Base-by-base conservation (phyloP, 2,113 vertebrate species). In the Ochotona curzoniae region DNA sequence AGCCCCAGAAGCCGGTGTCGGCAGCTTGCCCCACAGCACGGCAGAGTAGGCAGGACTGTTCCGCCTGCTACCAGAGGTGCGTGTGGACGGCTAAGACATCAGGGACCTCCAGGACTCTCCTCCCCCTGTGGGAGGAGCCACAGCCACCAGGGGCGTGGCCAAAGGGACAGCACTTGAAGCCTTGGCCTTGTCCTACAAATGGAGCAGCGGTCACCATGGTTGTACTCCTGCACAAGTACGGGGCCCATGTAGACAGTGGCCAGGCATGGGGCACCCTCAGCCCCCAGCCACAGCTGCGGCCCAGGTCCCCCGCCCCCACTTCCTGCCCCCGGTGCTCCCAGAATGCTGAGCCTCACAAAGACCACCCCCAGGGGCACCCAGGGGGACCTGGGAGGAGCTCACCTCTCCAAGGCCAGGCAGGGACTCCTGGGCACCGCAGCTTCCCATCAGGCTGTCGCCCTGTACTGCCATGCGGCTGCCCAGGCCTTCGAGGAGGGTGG, bases 351-450 rank as follows among this genome's bases (percentile, higher is more conserved):
- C 9, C 80, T 21, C 15, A 32, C 35, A 5, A 5, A 69, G 47
- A 60, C 14, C 11, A 61, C 44, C 63, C 2, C 0, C 0, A 0
- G 3, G 25, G 1, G 0, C 28, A 28, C 5, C 1, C 0, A 23
- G 0, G 64, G 57, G 44, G 2, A 28, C 61, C 0, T 23, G 44
- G 28, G 60, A 75, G 61, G 15, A 0, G 70, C 95, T 96, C 95
- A 96, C 92, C 93, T 89, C 47, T 83, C 89, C 23, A 3, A 44
- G 71, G 92, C 92, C 83, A 17, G 69, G 70, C 78, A 28, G 80
- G 71, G 83, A 57, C 69, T 86, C 82, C 93, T 0, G 26, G 66
- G 23, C 2, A 2, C 60, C 3, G 4, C 21, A 0, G 87, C 81
- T 92, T 87, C 83, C 84, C 60, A 10, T 89, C 54, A 30, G 44